Evolutionary conservation across 2,888 invertebrate genomes (phyloP), one percentile per base, ranked within the genome.

Genomic region (Drosophila merina): DNA sequence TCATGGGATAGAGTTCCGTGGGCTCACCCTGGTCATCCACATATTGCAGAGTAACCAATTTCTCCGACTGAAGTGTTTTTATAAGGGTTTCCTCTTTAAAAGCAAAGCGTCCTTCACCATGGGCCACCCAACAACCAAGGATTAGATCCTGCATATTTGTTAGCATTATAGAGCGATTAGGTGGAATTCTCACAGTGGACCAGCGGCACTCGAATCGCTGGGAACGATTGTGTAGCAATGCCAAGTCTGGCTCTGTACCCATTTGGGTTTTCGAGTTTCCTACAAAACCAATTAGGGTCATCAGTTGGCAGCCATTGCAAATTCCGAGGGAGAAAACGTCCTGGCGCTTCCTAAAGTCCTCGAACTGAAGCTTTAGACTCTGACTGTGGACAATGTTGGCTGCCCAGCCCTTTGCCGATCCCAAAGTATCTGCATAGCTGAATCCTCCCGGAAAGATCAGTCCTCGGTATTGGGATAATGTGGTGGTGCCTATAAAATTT

Each of bases 351-450:
- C 93, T 94, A 92, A 99, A 99, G 57, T 93, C 93, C 25, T 94
- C 92, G 79, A 99, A 96, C 90, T 98, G 97, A 0, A 94, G 92
- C 72, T 93, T 93, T n/a, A 99, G 91, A 2, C 93, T 92, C 8
- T 94, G 93, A 80, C 97, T 96, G 91, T 97, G 98, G 40, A 96
- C 92, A 45, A 98, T 95, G 75, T 97, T 96, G 0, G 97, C 98
- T 0, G 99, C 98, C 99, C 99, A 99, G 40, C 99, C 99, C 93
- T 98, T 99, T 0, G 98, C 99, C 0, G 99, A 98, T 4, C 99
- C 99, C 54, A 99, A 93, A 0, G 99, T 99, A 91, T 97, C 97
- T 45, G 98, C 99, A 91, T 98, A 99, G 92, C 98, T 99, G 91
- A 99, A 99, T n/a, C 99, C 99, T 12, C 92, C 99, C 0, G 99